Conservation (phyloP, 2,797 vertebrate genomes). For the Limnodromus scolopaceus region DNA sequence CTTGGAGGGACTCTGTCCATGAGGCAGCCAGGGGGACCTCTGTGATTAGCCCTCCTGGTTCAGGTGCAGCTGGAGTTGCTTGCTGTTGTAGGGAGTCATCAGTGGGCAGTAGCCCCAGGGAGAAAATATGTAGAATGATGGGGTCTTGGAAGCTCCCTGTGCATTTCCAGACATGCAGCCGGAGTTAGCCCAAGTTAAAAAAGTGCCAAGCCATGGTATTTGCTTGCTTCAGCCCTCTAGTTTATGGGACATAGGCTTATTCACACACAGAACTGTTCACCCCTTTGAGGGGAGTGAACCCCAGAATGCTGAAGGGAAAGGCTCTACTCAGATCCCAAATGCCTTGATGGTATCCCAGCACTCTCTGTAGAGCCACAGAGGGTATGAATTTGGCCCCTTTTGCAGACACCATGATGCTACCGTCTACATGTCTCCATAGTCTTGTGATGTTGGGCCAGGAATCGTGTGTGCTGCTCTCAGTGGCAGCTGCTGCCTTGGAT, state of each 20-base stretch:
- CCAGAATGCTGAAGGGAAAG: background rate
- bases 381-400: background rate
- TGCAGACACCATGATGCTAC: background rate
- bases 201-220: background rate
- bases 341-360: background rate
- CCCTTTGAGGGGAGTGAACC: background rate
- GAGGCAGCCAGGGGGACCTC: background rate
- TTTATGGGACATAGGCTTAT: background rate
- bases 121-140: background rate
- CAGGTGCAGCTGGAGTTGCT: background rate
- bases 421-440: background rate
- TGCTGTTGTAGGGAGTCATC: background rate
- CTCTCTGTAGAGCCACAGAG: background rate
- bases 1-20: background rate
- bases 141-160: background rate
- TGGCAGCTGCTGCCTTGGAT: conserved; percentile 8
- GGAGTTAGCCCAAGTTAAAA: background rate
- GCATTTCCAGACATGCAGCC: background rate
- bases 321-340: background rate
- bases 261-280: background rate
- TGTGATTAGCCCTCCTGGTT: background rate
- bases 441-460: background rate
- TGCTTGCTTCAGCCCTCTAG: background rate
- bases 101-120: background rate
- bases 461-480: background rate